Conservation (phyloP, 2,888 invertebrate genomes). For the Diarsia dahlii region DNA sequence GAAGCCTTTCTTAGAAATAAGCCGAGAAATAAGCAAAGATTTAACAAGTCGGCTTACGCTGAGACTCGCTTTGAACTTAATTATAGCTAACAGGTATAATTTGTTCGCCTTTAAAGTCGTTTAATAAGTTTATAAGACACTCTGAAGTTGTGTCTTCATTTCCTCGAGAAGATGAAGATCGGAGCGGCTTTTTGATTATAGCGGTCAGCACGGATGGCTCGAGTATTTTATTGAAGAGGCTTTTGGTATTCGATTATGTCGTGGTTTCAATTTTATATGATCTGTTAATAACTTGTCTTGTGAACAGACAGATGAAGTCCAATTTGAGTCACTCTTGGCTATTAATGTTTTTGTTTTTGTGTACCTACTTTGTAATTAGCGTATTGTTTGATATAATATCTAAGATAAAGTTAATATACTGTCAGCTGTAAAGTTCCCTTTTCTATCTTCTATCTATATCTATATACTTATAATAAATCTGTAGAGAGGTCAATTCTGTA, state of each 20-base stretch:
- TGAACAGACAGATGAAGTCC: not conserved
- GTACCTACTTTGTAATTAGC: too few species aligned
- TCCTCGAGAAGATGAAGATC: conserved; percentile 25
- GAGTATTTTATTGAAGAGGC: not conserved
- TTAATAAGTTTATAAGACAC: conserved; percentile 71
- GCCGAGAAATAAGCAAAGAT: conserved; percentile 62
- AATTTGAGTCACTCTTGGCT: too few species aligned
- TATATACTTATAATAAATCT: too few species aligned
- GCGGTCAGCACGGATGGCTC: not conserved
- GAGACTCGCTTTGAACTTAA: conserved; percentile 71
- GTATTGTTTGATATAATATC: too few species aligned
- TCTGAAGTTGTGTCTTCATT: conserved; percentile 54
- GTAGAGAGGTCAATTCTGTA: too few species aligned
- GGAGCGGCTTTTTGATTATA: conserved; percentile 9
- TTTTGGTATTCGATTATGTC: not conserved
- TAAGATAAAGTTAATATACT: too few species aligned
- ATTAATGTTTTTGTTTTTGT: too few species aligned
- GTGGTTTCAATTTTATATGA: not conserved
- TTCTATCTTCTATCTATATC: too few species aligned
- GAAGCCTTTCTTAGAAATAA: conserved; percentile 45
- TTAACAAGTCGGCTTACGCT: conserved; percentile 63
- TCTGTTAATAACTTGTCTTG: not conserved
- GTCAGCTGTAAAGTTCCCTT: too few species aligned
- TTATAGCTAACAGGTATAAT: conserved; percentile 77
- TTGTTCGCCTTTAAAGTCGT: conserved; percentile 72